Evolutionary conservation across 64 coral and sea anemone genomes (phyloP).

Genomic region (Montipora capricornis): DNA sequence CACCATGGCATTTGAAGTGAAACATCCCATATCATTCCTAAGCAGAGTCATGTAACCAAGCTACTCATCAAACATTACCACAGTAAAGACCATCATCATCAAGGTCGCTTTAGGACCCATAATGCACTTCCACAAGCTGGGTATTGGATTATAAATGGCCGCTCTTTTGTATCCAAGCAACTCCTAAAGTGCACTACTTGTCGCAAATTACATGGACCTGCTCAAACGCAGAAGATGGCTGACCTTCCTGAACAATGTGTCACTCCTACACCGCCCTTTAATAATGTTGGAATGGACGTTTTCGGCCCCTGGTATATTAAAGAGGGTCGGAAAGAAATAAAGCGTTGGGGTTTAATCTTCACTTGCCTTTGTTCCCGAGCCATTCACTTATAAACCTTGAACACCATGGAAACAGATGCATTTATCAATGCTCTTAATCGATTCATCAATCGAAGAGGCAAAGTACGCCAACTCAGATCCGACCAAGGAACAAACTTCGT

Average conservation of each 20-base stretch:
- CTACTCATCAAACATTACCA: conserved; percentile 44
- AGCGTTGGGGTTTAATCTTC: conserved; percentile 50
- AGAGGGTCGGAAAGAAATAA: conserved; percentile 38
- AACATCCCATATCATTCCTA: conserved; percentile 19
- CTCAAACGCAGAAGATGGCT: conserved; percentile 54
- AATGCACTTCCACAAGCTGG: conserved; percentile 35
- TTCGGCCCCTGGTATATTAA: conserved; percentile 54
- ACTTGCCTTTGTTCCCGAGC: conserved; percentile 44
- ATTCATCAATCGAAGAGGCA: conserved; percentile 60
- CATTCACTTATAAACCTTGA: conserved; percentile 52
- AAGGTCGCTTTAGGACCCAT: conserved; percentile 28
- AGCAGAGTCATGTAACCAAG: conserved; percentile 50
- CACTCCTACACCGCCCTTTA: conserved; percentile 35
- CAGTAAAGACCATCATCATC: conserved; percentile 11
- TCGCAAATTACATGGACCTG: not conserved
- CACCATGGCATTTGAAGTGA: not conserved
- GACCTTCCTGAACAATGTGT: conserved; percentile 45
- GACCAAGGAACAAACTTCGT: conserved; percentile 65
- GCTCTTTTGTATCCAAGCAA: not conserved
- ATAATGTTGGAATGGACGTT: conserved; percentile 48
- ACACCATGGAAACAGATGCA: conserved; percentile 29
- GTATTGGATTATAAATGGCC: conserved; percentile 14
- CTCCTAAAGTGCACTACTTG: conserved; percentile 31
- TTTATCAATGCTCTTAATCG: conserved; percentile 52
- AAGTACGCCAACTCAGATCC: conserved; percentile 25